Evolutionary conservation across 2,113 vertebrate genomes (phyloP).

Genomic region (Myotis brandtii): DNA sequence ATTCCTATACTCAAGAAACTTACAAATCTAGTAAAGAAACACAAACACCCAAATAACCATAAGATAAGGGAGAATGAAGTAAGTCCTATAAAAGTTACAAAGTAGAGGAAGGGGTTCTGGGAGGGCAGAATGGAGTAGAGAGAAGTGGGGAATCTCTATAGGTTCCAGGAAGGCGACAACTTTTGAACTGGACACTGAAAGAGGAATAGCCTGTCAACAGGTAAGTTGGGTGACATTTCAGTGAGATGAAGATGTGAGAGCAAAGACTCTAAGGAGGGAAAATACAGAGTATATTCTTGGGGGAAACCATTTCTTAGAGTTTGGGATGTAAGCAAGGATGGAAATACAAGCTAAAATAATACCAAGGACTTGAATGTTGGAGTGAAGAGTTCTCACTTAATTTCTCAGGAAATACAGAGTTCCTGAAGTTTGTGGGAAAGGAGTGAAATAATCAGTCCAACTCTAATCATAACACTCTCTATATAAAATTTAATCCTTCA

Average conservation of each 20-base stretch:
- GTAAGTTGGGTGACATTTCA: neutral
- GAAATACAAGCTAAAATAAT: constrained; percentile 10
- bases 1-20: neutral
- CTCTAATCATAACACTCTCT: constrained; percentile 6
- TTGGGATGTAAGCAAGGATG: neutral
- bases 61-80: neutral
- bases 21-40: constrained; percentile 24
- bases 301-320: neutral
- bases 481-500: neutral
- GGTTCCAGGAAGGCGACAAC: neutral
- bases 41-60: constrained; percentile 11
- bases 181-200: neutral
- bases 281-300: neutral
- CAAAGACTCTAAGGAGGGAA: neutral
- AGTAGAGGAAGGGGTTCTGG: neutral
- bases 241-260: neutral
- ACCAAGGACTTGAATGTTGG: neutral
- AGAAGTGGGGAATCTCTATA: constrained; percentile 24
- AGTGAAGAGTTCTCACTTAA: constrained; percentile 17
- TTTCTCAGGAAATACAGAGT: neutral
- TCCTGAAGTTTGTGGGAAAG: neutral
- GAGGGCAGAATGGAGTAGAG: neutral
- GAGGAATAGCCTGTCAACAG: neutral
- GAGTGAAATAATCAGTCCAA: neutral
- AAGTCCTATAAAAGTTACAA: neutral